Evolutionary conservation across 1,140 invertebrate genomes (phyloP).

Genomic region (Polypedilum pembai): DNA sequence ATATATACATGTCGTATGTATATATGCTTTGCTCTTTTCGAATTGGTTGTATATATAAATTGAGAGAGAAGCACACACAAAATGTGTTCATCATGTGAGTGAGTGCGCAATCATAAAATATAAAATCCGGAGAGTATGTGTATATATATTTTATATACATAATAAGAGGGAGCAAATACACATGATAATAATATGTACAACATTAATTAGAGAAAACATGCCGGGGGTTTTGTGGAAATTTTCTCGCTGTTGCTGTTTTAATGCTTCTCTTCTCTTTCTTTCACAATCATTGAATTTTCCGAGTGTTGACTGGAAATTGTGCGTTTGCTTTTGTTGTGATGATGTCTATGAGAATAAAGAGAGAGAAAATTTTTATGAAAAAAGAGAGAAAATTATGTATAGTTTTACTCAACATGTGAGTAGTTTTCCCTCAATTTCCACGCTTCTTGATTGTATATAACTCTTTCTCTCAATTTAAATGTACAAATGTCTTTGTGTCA

Average conservation of each 20-base stretch:
- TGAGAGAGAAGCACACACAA: neutral
- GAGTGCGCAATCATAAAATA: conserved; percentile 28
- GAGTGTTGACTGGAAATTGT: neutral
- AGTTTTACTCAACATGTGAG: neutral
- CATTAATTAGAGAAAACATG: conserved; percentile 28
- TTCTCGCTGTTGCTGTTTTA: neutral
- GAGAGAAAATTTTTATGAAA: neutral
- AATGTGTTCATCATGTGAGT: neutral
- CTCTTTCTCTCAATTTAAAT: neutral
- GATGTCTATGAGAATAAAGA: neutral
- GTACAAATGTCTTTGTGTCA: neutral
- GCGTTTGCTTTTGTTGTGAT: neutral
- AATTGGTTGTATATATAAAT: too few relatives aligned
- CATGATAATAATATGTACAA: conserved; percentile 25
- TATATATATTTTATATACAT: neutral
- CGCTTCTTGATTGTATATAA: neutral
- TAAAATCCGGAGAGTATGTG: conserved; percentile 23
- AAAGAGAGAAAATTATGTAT: neutral
- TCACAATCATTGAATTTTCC: neutral
- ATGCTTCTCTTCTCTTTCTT: neutral
- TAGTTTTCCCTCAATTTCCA: conserved; percentile 6
- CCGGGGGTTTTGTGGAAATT: neutral
- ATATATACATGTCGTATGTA: conserved; percentile 3
- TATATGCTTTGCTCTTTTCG: neutral
- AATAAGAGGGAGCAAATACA: conserved; percentile 8